Base-by-base conservation (phyloP, 2,797 vertebrate species). In the Pangasius mekongensis region DNA sequence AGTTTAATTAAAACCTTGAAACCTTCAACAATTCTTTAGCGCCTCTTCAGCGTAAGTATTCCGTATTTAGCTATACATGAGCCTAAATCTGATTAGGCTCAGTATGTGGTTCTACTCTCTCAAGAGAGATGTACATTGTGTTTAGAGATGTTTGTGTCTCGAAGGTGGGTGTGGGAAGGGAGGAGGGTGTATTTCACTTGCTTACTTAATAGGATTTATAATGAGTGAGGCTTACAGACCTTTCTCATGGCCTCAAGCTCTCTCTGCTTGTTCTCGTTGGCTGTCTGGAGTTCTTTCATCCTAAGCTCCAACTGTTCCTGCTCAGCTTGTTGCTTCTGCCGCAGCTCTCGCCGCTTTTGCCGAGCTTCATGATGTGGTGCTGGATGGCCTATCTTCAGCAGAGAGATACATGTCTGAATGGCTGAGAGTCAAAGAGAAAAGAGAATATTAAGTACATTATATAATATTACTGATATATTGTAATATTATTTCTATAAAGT, bases 191-290 rank as follows among this genome's bases (percentile, higher is more conserved):
- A 36, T 49, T 83, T 83, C 13, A 39, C 18, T 20, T 84, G n/a
- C 27, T 24, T 11, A 69, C 18, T 24, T 36, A 69, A 69, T 33
- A 36, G 20, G 64, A 54, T 84, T 54, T 84, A 69, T 54, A 14
- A 30, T n/a, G 56, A 33, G 43, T 73, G 49, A 33, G 54, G 7
- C 33, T 56, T 64, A 18, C 91, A 88, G 91, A 99, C 98, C 98
- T 96, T 98, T 89, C 97, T 94, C 96, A 99, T 97, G 0, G 95
- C 94, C 94, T 99, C 98, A 93, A 99, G 95, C 11, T 99, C 98
- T 16, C 92, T 94, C 91, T 99, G 98, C 86, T 98, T 99, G 92
- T 95, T 97, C 92, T 99, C 98, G 0, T 99, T 99, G 87, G 98
- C 97, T 0, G 91, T 92, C 92, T 99, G 98, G 86, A 99, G 97